Conservation (phyloP, 2,888 invertebrate genomes). For the Mythimna ferrago region DNA sequence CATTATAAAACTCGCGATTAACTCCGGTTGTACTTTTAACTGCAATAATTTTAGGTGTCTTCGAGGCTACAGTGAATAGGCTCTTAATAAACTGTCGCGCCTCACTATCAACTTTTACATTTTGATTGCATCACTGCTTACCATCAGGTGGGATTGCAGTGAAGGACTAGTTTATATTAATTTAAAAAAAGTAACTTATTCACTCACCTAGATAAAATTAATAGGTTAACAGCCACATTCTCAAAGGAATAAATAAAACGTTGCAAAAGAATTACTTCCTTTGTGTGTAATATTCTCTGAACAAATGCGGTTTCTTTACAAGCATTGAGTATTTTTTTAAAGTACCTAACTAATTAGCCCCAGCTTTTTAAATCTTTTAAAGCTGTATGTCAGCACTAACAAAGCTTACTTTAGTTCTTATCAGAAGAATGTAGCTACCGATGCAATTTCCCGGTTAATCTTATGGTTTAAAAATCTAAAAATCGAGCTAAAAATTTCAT, state of each 20-base stretch:
- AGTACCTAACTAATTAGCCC: background rate
- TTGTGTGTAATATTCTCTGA: conserved; percentile 7
- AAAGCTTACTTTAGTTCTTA: background rate
- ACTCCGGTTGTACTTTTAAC: too few species aligned
- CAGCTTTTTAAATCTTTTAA: background rate
- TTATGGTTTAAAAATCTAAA: conserved; percentile 20
- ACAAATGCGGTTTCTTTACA: conserved; percentile 2
- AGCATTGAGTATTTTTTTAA: background rate
- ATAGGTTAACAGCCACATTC: background rate
- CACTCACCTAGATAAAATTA: conserved; percentile 10
- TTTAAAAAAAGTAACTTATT: background rate
- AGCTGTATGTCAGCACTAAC: conserved; percentile 3
- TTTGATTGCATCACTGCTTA: too few species aligned
- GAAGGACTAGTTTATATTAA: too few species aligned
- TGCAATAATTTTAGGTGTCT: too few species aligned
- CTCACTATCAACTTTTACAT: too few species aligned
- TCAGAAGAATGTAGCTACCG: background rate
- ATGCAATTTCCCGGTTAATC: background rate
- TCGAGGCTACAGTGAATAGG: too few species aligned
- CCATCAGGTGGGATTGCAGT: too few species aligned
- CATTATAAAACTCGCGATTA: too few species aligned
- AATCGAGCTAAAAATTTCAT: conserved; percentile 32
- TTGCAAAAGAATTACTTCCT: conserved; percentile 3
- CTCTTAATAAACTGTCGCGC: too few species aligned
- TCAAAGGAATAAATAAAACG: conserved; percentile 15